Base-by-base conservation (phyloP, 2,797 vertebrate genomes). In the Calcarius lapponicus region DNA sequence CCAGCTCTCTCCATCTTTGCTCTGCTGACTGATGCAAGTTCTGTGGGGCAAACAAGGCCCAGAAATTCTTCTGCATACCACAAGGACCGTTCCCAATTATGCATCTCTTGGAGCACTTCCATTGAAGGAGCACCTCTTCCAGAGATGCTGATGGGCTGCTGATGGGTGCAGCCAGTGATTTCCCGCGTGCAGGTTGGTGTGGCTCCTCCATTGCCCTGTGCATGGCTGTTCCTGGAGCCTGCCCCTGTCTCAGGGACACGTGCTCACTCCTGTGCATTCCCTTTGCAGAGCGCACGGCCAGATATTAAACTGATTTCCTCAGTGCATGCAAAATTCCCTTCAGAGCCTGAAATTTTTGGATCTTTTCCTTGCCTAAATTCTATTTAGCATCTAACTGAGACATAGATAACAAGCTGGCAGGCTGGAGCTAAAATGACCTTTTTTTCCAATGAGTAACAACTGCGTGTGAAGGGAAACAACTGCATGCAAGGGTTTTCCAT, bases 211-310 rank as follows among this genome's bases (percentile, higher is more conserved):
- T 71, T 69, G 36, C 76, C 58, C 62, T 70, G 24, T 2, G 5
- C 2, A 1, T 19, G 85, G 72, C 69, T 16, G 13, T 10, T 57
- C 69, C 50, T 7, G 29, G 47, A 58, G n/a, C 45, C 66, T 83
- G 47, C 11, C 25, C 10, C 56, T 28, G 36, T 22, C 62, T 58
- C 45, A 50, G 48, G 71, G 31, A n/a, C 56, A 64, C 10, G 0
- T 0, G 3, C 17, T 85, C 32, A 9, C 19, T 9, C 62, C 2
- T 0, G 3, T 21, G 57, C 9, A 1, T 2, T 56, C 58, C 54
- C 56, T 80, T 60, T 54, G 34, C 56, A 74, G 56, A 64, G 21
- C 36, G 42, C 43, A 21, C 31, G 64, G 38, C 7, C 66, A 82
- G 60, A 22, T 50, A 66, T 7, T 13, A 38, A 84, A 74, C 26